Evolutionary conservation across 2,797 vertebrate species (phyloP), one percentile per base, ranked within the genome.

Genomic region (Hoplostethus atlanticus): DNA sequence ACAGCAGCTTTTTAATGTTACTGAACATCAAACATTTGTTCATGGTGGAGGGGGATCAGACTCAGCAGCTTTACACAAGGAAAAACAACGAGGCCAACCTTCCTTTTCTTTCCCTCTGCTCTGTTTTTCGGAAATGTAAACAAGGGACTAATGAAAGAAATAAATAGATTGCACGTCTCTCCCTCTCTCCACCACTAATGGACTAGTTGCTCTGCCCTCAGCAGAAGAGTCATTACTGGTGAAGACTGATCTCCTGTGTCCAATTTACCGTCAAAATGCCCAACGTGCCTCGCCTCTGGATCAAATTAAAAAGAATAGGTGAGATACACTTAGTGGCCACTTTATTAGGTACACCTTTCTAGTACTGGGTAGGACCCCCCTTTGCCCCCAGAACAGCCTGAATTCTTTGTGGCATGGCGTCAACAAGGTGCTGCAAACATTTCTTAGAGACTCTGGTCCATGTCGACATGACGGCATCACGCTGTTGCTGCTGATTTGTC

Each of bases 231-330:
- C 87, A 90, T 90, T 86, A 88, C 65, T 79, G 79, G 34, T 74
- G 71, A 80, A 80, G 84, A 88, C 83, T 78, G 80, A 89, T 89
- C 82, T 87, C 85, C 77, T 42, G 81, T 84, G 87, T 84, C 88
- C 87, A 89, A 87, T 93, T 90, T 88, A 73, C 80, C 84, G 87
- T 91, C 88, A 87, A 87, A 89, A 86, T 67, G 80, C 65, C 71
- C 63, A 60, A 28, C 21, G 11, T 55, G 84, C 56, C 63, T 64
- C 15, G 78, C 87, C 77, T 84, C 53, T 46, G 71, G 76, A 86
- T 84, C 80, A 82, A 58, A 69, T 66, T 53, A 64, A 83, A 83
- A 68, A 64, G 56, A 71, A 44, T 15, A 61, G 79, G 65, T 47
- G 73, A 86, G 83, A 84, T 71, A 3, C 5, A n/a, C 68, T 54